Base-by-base conservation (phyloP, 2,888 invertebrate species). In the Cerastis leucographa region DNA sequence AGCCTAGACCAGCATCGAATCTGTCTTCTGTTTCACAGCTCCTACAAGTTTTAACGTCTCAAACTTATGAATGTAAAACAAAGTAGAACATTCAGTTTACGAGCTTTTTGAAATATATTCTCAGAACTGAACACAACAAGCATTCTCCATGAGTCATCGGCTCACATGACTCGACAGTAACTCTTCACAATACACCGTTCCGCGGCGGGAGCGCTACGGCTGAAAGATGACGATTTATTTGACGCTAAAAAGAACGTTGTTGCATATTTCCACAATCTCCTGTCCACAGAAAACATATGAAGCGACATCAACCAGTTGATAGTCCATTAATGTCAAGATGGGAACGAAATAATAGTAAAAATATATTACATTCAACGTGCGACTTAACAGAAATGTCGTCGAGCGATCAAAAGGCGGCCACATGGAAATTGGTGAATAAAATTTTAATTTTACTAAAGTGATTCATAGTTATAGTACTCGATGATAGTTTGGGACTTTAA, bases 311-410 rank as follows among this genome's bases (percentile, higher is more conserved):
- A 88, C 90, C 82, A 83, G 85, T 91, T 91, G 89, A 92, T 93
- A 86, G 92, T 81, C 90, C 89, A 94, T 94, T 93, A 94, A 92
- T 87, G 95, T 95, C 94, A 91, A 81, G 80, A 75, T 76, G 83
- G 82, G 85, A 88, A 88, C 90, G 84, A 91, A 91, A 92, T 90
- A 87, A 88, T 90, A 90, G 85, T 89, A 86, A 89, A 91, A 90
- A 90, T 89, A 88, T 86, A 88, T 85, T 85, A 76, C 77, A 76
- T 65, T 69, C 82, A 86, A 88, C 88, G 71, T 80, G 79, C 75
- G 78, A 81, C 81, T 80, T 86, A 84, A 88, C 88, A 88, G 87
- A 88, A 89, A 89, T 83, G 77, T 78, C 78, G 71, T 82, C 71
- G 71, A 75, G n/a, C 78, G 84, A 84, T 86, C 86, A 85, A 86